Evolutionary conservation across 2,888 invertebrate genomes (phyloP), one percentile per base, ranked within the genome.

Genomic region (Pyrochroa serraticornis): DNA sequence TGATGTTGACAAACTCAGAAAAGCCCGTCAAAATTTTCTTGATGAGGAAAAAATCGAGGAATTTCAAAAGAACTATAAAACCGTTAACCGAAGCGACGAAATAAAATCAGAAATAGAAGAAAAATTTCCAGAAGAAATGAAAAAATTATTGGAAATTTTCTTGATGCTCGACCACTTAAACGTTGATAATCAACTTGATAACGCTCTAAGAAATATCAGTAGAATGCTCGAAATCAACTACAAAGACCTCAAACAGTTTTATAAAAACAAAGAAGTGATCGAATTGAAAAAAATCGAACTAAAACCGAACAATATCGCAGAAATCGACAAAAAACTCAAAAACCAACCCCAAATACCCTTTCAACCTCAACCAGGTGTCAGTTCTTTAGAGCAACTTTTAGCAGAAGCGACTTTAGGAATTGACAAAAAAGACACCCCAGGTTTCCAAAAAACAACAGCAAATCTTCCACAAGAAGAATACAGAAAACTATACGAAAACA

Each of bases 41-140:
- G 14, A 14, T 1, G 2, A 41, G 7, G 22, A 49, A 41, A 34
- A 9, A 3, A 10, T 48, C 32, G 10, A 48, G 7, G 7, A 48
- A 12, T 12, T 48, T 10, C 10, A 39, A 30, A 9, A 6, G 1
- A 14, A 48, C 31, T 39, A 48, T 12, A 48, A 48, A 35, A 10
- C 32, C 30, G 5, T 5, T 5, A 22, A 22, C 22, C 2, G 5
- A 22, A 5, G 3, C 22, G 12, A 32, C 7, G 22, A 30, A 3
- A 33, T 30, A 31, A 13, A 48, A 38, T 10, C 9, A 3, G 41
- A 49, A 5, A 49, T 49, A 10, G 22, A 39, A 10, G 39, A 39
- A 8, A n/a, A 34, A 5, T 49, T 41, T 41, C 34, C 34, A 1
- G 10, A 41, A 6, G 49, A 49, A 49, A 49, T 49, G 13, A 30